Evolutionary conservation across 2,888 invertebrate species (phyloP).

Genomic region (Scaptomyza flava): DNA sequence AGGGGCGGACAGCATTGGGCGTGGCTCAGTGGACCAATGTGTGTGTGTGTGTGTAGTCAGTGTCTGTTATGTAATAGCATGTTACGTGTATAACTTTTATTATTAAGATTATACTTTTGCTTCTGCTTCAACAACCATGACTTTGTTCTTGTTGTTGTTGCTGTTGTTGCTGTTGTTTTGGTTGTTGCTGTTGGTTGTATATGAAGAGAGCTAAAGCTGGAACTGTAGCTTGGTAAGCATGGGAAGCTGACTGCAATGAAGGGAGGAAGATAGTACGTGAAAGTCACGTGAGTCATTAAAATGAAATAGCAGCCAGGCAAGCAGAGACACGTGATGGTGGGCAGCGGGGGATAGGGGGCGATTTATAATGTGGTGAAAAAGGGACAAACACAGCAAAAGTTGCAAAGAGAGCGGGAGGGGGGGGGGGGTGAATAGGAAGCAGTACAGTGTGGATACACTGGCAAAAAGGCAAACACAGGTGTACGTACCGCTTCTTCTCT

Average conservation of each 20-base stretch:
- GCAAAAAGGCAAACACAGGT: conserved; percentile 53
- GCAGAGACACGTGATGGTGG: background rate
- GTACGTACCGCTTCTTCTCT: conserved; percentile 18
- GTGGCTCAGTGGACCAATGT: conserved; percentile 28
- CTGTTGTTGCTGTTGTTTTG: conserved; percentile 13
- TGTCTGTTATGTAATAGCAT: conserved; percentile 78
- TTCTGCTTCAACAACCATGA: conserved; percentile 49
- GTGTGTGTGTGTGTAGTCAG: conserved; percentile 37
- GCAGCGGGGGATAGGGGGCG: background rate
- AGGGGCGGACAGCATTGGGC: conserved; percentile 16
- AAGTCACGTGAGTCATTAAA: conserved; percentile 79
- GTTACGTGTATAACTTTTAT: conserved; percentile 79
- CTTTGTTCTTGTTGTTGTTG: conserved; percentile 32
- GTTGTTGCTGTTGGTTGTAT: conserved; percentile 12
- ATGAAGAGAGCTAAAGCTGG: background rate
- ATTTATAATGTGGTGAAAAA: background rate
- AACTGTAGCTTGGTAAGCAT: conserved; percentile 20
- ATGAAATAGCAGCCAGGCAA: conserved; percentile 70
- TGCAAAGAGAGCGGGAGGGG: background rate
- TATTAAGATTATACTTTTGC: conserved; percentile 75
- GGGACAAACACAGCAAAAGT: conserved; percentile 11
- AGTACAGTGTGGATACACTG: conserved; percentile 8
- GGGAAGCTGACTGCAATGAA: conserved; percentile 32
- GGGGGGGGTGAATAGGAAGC: background rate
- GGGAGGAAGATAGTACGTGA: conserved; percentile 65